phyloP scores from a whole-genome alignment of 2,888 invertebrate species.

The Pecten maximus region DNA sequence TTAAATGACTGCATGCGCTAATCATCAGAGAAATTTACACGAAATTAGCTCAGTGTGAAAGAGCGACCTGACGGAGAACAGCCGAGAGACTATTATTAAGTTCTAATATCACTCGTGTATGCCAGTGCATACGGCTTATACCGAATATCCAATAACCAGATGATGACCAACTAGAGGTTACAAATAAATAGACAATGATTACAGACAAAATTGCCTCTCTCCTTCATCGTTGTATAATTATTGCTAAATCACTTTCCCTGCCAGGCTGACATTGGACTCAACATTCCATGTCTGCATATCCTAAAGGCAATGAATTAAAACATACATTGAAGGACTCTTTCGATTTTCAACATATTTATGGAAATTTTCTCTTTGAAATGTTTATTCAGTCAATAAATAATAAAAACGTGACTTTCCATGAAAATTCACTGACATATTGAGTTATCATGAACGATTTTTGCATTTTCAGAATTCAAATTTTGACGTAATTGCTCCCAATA shows the following conservation, averaged over 20 bases:
- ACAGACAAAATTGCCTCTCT: constrained; percentile 23
- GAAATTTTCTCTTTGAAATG: too few species aligned
- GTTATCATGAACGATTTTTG: too few species aligned
- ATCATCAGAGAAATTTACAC: constrained; percentile 64
- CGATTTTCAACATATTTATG: too few species aligned
- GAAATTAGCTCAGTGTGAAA: constrained; percentile 60
- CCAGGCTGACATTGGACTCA: background rate
- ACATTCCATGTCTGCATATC: background rate
- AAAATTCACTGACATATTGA: too few species aligned
- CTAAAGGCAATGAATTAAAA: background rate
- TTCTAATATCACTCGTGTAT: constrained; percentile 50
- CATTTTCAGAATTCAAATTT: too few species aligned
- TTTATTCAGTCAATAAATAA: too few species aligned
- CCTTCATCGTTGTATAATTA: constrained; percentile 30
- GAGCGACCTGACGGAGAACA: constrained; percentile 45
- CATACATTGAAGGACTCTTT: background rate
- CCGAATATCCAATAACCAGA: constrained; percentile 38
- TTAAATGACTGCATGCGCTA: constrained; percentile 61
- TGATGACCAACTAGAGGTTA: constrained; percentile 39
- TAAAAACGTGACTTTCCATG: too few species aligned
- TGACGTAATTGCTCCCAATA: too few species aligned
- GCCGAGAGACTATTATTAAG: constrained; percentile 53
- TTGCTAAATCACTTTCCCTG: constrained; percentile 6
- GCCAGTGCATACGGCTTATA: constrained; percentile 48
- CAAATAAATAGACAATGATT: constrained; percentile 48